Evolutionary conservation across 1,140 invertebrate genomes (phyloP).

Genomic region (Brachionus sp.): DNA sequence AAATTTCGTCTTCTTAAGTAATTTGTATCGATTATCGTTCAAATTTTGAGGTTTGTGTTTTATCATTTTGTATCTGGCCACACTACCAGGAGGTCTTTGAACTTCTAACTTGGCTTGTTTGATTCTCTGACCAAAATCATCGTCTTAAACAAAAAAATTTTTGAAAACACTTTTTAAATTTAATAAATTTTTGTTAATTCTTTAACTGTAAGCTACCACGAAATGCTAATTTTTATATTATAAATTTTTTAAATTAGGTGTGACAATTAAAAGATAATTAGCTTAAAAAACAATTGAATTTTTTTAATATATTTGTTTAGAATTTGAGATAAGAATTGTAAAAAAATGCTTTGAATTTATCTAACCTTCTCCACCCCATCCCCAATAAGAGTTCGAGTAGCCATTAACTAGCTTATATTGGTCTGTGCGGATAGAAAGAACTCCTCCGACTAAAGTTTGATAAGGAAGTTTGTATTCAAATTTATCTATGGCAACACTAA

Average conservation of each 20-base stretch:
- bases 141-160: slow-evolving; percentile 25
- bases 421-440: neutral
- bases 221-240: no score
- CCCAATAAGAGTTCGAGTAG: slow-evolving; percentile 79
- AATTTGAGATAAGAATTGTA: no score
- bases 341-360: no score
- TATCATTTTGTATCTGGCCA: slow-evolving; percentile 43
- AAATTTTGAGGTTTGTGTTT: slow-evolving; percentile 32
- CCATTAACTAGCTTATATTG: slow-evolving; percentile 54
- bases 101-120: neutral
- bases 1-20: neutral
- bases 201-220: neutral
- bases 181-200: neutral
- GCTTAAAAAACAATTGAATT: no score
- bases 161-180: no score
- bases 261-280: no score
- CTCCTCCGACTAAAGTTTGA: slow-evolving; percentile 23
- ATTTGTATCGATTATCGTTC: slow-evolving; percentile 27
- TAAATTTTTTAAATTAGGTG: neutral
- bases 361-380: slow-evolving; percentile 63
- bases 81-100: neutral
- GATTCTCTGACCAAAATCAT: slow-evolving; percentile 31
- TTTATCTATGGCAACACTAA: slow-evolving; percentile 46
- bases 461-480: slow-evolving; percentile 34
- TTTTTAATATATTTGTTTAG: no score